Conservation (phyloP, 2,113 vertebrate species). For the Amblyopsis rosae region DNA sequence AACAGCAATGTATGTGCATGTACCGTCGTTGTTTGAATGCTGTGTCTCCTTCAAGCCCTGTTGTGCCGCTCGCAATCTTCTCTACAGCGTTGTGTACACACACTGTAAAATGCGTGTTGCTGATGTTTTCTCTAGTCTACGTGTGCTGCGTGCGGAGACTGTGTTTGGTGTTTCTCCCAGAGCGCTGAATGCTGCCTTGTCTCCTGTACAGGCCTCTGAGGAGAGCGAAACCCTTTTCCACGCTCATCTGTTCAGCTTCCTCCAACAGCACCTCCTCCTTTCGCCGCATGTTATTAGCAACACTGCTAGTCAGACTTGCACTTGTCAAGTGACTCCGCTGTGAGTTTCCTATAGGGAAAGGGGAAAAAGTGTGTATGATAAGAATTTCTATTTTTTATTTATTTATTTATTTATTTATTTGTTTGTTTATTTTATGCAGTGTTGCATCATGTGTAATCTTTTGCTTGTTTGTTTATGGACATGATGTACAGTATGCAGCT, state of each 20-base stretch:
- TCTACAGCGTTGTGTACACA: slow-evolving; percentile 10
- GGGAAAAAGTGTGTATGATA: slow-evolving; percentile 8
- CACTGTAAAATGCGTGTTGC: slow-evolving; percentile 21
- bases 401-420: slow-evolving; percentile 8
- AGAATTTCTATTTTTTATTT: slow-evolving; percentile 2
- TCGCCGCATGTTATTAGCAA: slow-evolving; percentile 64
- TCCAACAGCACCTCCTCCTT: slow-evolving; percentile 27
- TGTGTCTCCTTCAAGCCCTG: slow-evolving; percentile 8
- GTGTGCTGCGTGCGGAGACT: slow-evolving; percentile 14
- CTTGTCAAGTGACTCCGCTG: slow-evolving; percentile 34
- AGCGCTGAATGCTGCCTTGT: slow-evolving; percentile 38
- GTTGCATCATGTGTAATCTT: slow-evolving; percentile 2
- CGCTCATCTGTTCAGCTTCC: slow-evolving; percentile 49
- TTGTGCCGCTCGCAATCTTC: slow-evolving; percentile 1
- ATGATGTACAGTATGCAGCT: slow-evolving; percentile 6
- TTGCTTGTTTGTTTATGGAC: slow-evolving; percentile 15
- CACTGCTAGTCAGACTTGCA: slow-evolving; percentile 49
- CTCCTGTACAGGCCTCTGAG: slow-evolving; percentile 26
- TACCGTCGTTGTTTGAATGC: slow-evolving; percentile 17
- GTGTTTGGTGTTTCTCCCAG: slow-evolving; percentile 57
- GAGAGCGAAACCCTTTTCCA: slow-evolving; percentile 47
- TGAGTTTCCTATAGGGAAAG: neutral
- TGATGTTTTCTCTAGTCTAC: slow-evolving; percentile 32
- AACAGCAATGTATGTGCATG: slow-evolving; percentile 67
- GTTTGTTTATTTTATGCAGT: neutral